A percentile compares a stretch with the other conserved stretches of the same genome.
Conservation (phyloP, 2,888 invertebrate species). For the Sinhomidia bicolor region DNA sequence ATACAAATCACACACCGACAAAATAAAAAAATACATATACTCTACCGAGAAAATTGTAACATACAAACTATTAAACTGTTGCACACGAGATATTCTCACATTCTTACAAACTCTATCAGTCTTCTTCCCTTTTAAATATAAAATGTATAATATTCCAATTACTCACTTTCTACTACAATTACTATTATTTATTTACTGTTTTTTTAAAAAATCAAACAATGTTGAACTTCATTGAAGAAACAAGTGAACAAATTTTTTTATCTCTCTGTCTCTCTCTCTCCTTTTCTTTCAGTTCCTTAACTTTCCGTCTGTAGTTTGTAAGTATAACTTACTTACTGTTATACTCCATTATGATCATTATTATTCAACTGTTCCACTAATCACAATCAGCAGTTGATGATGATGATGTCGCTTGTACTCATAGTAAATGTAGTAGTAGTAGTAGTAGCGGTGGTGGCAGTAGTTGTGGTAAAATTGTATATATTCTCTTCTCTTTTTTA, state of each 20-base stretch:
- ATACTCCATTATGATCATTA: conserved; percentile 31
- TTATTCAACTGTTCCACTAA: conserved; percentile 65
- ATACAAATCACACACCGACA: neutral
- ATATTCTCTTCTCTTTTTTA: conserved; percentile 20
- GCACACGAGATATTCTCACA: neutral
- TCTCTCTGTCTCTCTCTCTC: neutral
- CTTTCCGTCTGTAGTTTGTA: neutral
- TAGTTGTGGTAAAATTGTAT: conserved; percentile 22
- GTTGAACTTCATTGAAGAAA: neutral
- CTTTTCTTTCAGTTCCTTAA: conserved; percentile 4
- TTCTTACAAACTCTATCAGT: neutral
- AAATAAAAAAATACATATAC: too few relatives aligned
- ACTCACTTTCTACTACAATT: neutral
- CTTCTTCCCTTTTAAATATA: neutral
- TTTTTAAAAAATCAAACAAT: neutral
- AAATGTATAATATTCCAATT: neutral
- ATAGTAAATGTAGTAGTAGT: conserved; percentile 16
- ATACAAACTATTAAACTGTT: neutral
- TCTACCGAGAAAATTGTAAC: too few relatives aligned
- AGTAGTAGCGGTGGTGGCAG: neutral
- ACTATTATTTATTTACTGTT: neutral
- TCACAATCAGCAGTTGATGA: conserved; percentile 63
- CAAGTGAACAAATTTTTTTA: neutral
- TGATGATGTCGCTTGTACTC: neutral
- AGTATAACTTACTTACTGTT: neutral